Conservation (phyloP, 2,113 vertebrate species). For the Condylura cristata region DNA sequence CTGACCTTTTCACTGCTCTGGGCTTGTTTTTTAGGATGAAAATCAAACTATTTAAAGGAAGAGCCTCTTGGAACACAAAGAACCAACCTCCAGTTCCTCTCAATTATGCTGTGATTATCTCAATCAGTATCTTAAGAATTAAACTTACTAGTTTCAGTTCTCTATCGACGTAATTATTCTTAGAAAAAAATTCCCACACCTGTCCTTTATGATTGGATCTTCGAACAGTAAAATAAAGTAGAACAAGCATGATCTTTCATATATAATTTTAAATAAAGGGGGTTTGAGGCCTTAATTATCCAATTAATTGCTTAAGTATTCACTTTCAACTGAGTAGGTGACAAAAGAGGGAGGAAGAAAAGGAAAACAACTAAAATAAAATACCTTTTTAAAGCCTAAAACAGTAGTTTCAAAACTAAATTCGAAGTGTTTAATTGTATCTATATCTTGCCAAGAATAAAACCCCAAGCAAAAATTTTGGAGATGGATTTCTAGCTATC, state of each 20-base stretch:
- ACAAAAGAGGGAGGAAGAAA: neutral
- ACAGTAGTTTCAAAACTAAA: slow-evolving; percentile 22
- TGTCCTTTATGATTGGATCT: slow-evolving; percentile 12
- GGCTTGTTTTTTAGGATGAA: slow-evolving; percentile 33
- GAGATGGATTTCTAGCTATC: neutral
- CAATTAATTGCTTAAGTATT: slow-evolving; percentile 13
- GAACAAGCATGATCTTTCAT: neutral
- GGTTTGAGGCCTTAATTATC: neutral
- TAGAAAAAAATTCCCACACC: neutral
- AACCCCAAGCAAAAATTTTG: neutral
- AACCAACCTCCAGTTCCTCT: neutral
- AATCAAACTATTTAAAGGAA: slow-evolving; percentile 64
- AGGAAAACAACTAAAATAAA: neutral
- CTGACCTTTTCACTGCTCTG: slow-evolving; percentile 46
- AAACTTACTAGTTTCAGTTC: slow-evolving; percentile 39
- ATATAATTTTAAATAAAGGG: neutral
- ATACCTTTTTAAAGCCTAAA: neutral
- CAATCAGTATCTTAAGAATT: slow-evolving; percentile 70
- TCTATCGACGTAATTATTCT: neutral
- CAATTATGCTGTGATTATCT: slow-evolving; percentile 63
- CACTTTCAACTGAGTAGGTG: neutral
- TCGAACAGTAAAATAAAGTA: neutral
- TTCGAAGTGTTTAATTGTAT: neutral
- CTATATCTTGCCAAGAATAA: neutral
- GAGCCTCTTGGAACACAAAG: neutral